Evolutionary conservation across 2,797 vertebrate genomes (phyloP).

Genomic region (Anabacerthia variegaticeps): DNA sequence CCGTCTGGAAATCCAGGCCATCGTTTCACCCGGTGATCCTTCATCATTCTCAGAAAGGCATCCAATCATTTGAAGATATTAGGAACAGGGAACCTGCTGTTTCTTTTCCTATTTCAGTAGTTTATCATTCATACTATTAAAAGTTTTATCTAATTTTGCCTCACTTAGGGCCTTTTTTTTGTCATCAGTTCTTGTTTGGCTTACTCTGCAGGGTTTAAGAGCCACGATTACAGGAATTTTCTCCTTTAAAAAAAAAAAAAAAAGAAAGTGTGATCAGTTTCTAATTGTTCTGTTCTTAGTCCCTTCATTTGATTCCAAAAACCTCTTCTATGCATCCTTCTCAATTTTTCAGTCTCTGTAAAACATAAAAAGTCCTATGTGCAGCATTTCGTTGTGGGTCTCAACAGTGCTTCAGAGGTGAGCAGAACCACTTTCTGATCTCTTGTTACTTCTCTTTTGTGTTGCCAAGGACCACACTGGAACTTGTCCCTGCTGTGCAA

Average conservation of each 20-base stretch:
- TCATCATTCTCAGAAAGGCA: neutral
- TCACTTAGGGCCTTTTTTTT: neutral
- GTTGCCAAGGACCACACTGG: neutral
- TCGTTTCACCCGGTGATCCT: neutral
- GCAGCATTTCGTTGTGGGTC: neutral
- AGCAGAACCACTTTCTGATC: neutral
- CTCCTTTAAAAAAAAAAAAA: neutral
- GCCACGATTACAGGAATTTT: neutral
- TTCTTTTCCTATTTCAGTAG: neutral
- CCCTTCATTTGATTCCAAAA: neutral
- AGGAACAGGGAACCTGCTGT: neutral
- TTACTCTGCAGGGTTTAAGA: neutral
- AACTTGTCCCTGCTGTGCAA: neutral
- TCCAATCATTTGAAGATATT: neutral
- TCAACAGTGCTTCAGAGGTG: neutral
- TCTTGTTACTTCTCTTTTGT: neutral
- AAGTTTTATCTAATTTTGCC: neutral
- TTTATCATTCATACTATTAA: neutral
- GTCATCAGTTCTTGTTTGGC: neutral
- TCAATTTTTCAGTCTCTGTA: neutral
- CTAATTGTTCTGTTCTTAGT: neutral
- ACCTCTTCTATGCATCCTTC: neutral
- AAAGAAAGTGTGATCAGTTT: neutral
- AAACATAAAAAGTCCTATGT: neutral
- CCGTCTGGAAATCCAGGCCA: neutral